Base-by-base conservation (phyloP, 2,888 invertebrate genomes). In the Hydriomena furcata region DNA sequence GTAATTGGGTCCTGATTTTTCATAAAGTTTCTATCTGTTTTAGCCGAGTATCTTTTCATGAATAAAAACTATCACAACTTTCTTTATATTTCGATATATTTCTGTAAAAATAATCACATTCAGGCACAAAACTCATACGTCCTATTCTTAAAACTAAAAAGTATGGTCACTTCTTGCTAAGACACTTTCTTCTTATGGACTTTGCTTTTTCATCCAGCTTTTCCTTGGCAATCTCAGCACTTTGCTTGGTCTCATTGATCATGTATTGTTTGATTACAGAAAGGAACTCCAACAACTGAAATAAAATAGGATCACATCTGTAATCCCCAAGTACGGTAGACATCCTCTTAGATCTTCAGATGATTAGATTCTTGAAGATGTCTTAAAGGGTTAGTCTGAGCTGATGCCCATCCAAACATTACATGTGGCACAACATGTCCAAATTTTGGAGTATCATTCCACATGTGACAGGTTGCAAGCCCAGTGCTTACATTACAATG, bases 251-350 rank as follows among this genome's bases (percentile, higher is more conserved):
- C 52, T 87, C 84, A 63, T 90, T 91, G 31, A 85, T 82, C 64
- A 87, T 77, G 27, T 89, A 91, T 32, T 84, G 87, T 45, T 84
- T 82, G 5, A 89, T 66, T 0, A 92, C 73, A 10, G 90, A 88
- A 1, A 92, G 65, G 58, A 80, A 90, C 66, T 92, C 92, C 1
- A 85, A 79, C 0, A 92, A 65, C 92, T 92, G 71, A 24, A 78
- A 84, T 7, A 52, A 53, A 43, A 24, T 51, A 43, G 5, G 6
- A 23, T 11, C 5, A 10, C n/a, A n/a, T n/a, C n/a, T n/a, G n/a
- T n/a, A n/a, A n/a, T n/a, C n/a, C n/a, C n/a, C n/a, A n/a, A n/a
- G n/a, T n/a, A n/a, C n/a, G n/a, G n/a, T n/a, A n/a, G n/a, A n/a
- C n/a, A n/a, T n/a, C n/a, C n/a, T n/a, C n/a, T n/a, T n/a, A n/a